Evolutionary conservation across 2,113 vertebrate species (phyloP), one percentile per base, ranked within the genome.

Genomic region (Scartelaos histophorus): DNA sequence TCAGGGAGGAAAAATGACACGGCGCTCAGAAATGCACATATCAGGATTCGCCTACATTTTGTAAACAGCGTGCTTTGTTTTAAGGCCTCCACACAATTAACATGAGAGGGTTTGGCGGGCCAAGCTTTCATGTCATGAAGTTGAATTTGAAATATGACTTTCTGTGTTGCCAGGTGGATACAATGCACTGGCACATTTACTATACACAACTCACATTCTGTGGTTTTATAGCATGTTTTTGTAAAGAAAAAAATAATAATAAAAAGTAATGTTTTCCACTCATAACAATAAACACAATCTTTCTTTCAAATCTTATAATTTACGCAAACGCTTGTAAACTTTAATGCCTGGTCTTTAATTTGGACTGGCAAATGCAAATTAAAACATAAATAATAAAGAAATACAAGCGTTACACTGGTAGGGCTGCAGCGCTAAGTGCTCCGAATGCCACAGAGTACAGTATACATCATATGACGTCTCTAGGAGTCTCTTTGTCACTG

Each of bases 31-130:
- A 92, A 91, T 86, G 88, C 88, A 89, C 83, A 86, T 89, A 92
- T 93, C 88, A 83, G 81, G 89, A 89, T 92, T 92, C 89, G 85
- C 89, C 86, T 87, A 91, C 91, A 91, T 89, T 92, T 85, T 84
- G 85, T 88, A 91, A 88, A 91, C 86, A 89, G 85, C 84, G 88
- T 89, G 79, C 82, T 85, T 87, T 82, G 77, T 86, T 85, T 89
- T 81, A 83, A 86, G 78, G 85, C 79, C 64, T 82, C 84, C 77
- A 86, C 82, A 83, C 84, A 93, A 90, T 93, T 91, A 90, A 86
- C 87, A 88, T 90, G 87, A 92, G 82, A 91, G 87, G 81, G 79
- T 85, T 80, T 78, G 5, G 34, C 73, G 60, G 71, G 79, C 82
- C 75, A 25, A 80, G 82, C 80, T 88, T 89, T 91, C 79, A 88